Base-by-base conservation (phyloP, 2,113 vertebrate genomes). In the Mugil cephalus region DNA sequence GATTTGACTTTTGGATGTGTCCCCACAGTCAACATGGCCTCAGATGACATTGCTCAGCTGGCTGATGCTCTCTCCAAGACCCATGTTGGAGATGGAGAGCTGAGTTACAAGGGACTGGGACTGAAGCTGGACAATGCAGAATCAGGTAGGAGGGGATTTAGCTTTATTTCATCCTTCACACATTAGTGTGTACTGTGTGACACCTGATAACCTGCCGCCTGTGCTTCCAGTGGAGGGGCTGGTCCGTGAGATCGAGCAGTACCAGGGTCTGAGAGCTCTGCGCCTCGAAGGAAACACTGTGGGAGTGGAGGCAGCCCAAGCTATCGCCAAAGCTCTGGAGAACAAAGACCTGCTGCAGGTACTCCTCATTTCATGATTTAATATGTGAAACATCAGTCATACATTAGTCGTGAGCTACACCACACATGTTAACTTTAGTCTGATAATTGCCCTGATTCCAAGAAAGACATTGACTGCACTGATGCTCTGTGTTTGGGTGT, bases 231-330 rank as follows among this genome's bases (percentile, higher is more conserved):
- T 94, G 86, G 90, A 94, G 82, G 94, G 94, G 6, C 94, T 99
- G 65, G 96, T 96, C 77, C 93, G 89, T 62, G 95, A 96, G 55
- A 97, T 99, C 0, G 91, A 95, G 65, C 94, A 93, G 10, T 97
- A 94, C 71, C 94, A 93, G 8, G 93, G 92, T n/a, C 89, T 99
- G 58, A 95, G 95, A 84, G 95, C 96, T 2, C 72, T 99, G 65
- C 83, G 96, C 0, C 87, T 99, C 40, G 98, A 99, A 90, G 98
- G 98, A 43, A 99, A 99, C 94, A 98, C 98, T 0, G 80, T 99
- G 36, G 98, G 98, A 0, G 96, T 98, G 83, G 97, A 98, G 14
- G 98, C 98, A 1, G 97, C 98, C 39, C 94, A 87, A 67, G 95
- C 95, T 85, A 98, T 99, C 0, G 95, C 97, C 66, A 96, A 95